Evolutionary conservation across 2,113 vertebrate genomes (phyloP), one percentile per base, ranked within the genome.

Genomic region (Anarrhichthys ocellatus): DNA sequence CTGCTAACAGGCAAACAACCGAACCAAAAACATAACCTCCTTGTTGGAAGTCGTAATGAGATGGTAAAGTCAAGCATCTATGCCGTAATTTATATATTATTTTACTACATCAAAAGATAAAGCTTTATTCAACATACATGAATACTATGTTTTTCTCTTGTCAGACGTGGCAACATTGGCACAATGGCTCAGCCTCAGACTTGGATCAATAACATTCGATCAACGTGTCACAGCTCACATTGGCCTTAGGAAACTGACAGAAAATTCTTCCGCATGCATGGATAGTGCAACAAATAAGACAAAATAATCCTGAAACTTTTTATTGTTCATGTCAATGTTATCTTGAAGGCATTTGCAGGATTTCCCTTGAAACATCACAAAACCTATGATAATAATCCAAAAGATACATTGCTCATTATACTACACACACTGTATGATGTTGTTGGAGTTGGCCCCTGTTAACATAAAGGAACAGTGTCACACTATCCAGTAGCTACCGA

Each of bases 171-270:
- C n/a, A 72, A 68, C 64, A 71, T 22, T 77, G 63, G 44, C 40
- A 70, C 73, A 86, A 62, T 82, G 72, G 24, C 59, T 75, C 14
- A 38, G 46, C 59, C 36, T 72, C 48, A 82, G 66, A 72, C 59
- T 29, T 56, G 38, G 66, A 81, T 89, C 85, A 65, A 89, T 87
- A 71, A 34, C 17, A 36, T 27, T 58, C n/a, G 24, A 82, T 82
- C 70, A 84, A 50, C 59, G 32, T 71, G 61, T 71, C 66, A 27
- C 46, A 52, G 58, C 70, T 56, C 32, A 83, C 22, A 76, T 27
- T 24, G 36, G 46, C 63, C 68, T 78, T 36, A 73, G 68, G 61
- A 78, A 84, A 52, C 18, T 8, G 44, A 74, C 15, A 42, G 38
- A 80, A 56, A 32, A 54, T 6, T 38, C n/a, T 58, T 76, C 27